phyloP scores from a whole-genome alignment of 2,113 vertebrate species.

The Oncorhynchus gorbuscha region DNA sequence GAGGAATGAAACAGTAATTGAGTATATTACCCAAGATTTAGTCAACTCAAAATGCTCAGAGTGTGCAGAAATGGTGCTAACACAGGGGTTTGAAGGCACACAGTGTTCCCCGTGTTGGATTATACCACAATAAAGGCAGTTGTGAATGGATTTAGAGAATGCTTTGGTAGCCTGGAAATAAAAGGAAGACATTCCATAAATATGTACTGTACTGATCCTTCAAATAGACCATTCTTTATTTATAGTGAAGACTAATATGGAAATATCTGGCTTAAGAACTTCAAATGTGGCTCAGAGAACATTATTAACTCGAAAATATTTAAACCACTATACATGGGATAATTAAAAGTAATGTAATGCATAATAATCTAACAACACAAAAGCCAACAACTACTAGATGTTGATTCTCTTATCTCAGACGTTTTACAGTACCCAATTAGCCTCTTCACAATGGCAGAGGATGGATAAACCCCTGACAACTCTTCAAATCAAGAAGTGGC shows the following conservation, averaged over 20 bases:
- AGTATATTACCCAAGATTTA: background rate
- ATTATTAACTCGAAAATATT: too few relatives aligned
- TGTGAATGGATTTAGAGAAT: background rate
- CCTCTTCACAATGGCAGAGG: constrained; percentile 31
- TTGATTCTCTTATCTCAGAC: background rate
- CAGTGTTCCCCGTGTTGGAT: background rate
- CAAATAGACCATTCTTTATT: too few relatives aligned
- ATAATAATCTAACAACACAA: background rate
- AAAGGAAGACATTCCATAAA: background rate
- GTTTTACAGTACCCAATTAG: background rate
- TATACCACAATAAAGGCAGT: background rate
- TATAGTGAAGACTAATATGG: too few relatives aligned
- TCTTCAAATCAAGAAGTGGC: constrained; percentile 36
- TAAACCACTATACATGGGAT: too few relatives aligned
- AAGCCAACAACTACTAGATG: background rate
- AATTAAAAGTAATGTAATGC: too few relatives aligned
- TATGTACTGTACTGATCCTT: background rate
- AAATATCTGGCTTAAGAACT: too few relatives aligned
- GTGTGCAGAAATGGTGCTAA: constrained; percentile 5
- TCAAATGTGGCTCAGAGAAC: too few relatives aligned
- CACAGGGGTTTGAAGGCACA: background rate
- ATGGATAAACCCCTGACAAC: constrained; percentile 39
- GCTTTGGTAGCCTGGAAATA: background rate
- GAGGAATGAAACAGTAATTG: constrained; percentile 21
- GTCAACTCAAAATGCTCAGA: background rate